phyloP scores from a whole-genome alignment of 2,113 vertebrate species.

The Anser cygnoides region DNA sequence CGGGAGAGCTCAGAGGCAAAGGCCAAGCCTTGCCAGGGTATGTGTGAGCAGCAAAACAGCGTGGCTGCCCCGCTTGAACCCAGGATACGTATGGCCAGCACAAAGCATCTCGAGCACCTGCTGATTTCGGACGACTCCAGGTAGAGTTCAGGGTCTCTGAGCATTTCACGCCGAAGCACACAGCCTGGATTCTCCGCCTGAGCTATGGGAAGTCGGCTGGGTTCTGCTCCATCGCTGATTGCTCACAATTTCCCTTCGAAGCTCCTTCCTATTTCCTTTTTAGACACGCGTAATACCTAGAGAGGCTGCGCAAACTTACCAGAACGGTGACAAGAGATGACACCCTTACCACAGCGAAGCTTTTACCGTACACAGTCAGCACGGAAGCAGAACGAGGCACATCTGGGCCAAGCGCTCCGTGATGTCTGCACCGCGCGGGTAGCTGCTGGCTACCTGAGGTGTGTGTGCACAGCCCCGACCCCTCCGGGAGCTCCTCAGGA shows the following conservation, averaged over 20 bases:
- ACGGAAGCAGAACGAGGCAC: neutral
- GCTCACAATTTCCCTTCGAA: slow-evolving; percentile 9
- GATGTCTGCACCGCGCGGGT: neutral
- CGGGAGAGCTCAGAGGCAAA: neutral
- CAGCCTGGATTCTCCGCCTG: neutral
- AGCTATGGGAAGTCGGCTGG: neutral
- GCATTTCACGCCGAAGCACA: neutral
- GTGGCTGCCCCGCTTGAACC: neutral
- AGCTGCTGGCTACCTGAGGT: neutral
- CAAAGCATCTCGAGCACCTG: neutral
- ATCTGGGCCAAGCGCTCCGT: neutral
- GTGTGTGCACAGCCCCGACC: rapidly evolving
- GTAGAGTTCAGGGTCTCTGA: neutral
- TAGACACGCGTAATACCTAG: neutral
- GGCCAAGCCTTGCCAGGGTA: neutral
- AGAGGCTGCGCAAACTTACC: neutral
- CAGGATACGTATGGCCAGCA: neutral
- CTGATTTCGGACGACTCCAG: neutral
- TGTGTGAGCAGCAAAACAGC: neutral
- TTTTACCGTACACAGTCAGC: neutral
- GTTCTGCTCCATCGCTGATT: neutral
- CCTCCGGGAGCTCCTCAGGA: neutral
- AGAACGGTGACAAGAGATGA: neutral
- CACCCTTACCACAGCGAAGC: neutral
- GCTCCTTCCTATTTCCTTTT: neutral